Evolutionary conservation across 2,888 invertebrate species (phyloP).

Genomic region (Hyles lineata): DNA sequence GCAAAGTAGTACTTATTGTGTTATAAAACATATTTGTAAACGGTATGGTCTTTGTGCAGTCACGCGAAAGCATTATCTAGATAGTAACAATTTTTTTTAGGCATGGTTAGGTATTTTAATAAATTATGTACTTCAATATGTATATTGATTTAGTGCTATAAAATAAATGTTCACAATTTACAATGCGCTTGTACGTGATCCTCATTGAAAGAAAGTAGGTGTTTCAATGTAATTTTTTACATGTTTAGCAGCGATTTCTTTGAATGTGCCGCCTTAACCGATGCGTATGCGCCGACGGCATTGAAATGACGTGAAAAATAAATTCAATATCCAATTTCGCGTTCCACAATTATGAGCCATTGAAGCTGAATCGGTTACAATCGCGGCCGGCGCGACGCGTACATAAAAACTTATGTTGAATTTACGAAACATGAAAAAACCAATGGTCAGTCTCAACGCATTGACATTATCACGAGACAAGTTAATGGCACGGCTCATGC

Average conservation of each 20-base stretch:
- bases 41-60: not conserved
- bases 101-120: not conserved
- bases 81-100: too few species aligned
- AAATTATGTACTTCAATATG: not conserved
- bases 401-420: constrained; percentile 23
- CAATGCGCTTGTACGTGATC: not conserved
- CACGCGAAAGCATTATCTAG: not conserved
- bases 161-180: not conserved
- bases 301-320: constrained; percentile 16
- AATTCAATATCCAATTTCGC: constrained; percentile 23
- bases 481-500: constrained; percentile 44
- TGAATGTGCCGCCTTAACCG: constrained; percentile 10
- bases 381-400: not conserved
- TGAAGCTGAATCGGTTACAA: constrained; percentile 21
- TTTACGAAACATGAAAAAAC: constrained; percentile 20
- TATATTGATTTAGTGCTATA: not conserved
- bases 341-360: constrained; percentile 24
- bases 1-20: not conserved
- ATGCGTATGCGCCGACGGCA: constrained; percentile 25
- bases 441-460: constrained; percentile 20
- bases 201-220: not conserved
- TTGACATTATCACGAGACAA: constrained; percentile 40
- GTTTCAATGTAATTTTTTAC: constrained; percentile 10
- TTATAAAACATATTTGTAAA: constrained; percentile 19
- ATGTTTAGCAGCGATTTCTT: not conserved